Evolutionary conservation across 2,113 vertebrate genomes (phyloP), one percentile per base, ranked within the genome.

Genomic region (Dipodomys stephensi): DNA sequence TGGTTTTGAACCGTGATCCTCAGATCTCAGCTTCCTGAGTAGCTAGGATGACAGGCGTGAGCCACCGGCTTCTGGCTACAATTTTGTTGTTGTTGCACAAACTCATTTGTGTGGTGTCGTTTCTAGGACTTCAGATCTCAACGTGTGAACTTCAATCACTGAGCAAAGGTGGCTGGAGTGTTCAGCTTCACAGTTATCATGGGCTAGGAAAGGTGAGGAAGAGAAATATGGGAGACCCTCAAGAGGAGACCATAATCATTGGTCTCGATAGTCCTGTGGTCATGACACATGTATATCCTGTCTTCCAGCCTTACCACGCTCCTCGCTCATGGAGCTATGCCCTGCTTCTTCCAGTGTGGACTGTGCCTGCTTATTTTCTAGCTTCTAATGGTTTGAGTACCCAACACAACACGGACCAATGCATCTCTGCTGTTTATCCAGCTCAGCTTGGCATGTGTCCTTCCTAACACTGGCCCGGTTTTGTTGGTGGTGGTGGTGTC

Each of bases 141-240:
- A 2, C 28, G 25, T 77, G 22, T 16, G 23, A 91, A 30, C 67
- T 25, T 57, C 44, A 2, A 7, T 67, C 28, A 4, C 22, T 30
- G 62, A 49, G 30, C 25, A 25, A 46, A 44, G 39, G 23, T 44
- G 65, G 23, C 89, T 0, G 32, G 13, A 72, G 62, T 13, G 49
- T 32, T 64, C 32, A 22, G 39, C 32, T 46, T 16, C 30, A 39
- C 0, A 20, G 64, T 32, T 4, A 13, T 0, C 2, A 39, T 4
- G 19, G 16, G 1, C 32, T 18, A 30, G 39, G 30, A 25, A 6
- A 20, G 28, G 8, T 0, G 7, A 18, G 20, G 57, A 20, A 22
- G 18, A 13, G 8, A 2, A 20, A 57, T 35, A 6, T 25, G 20
- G 53, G 11, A 60, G 25, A 16, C 32, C 62, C 2, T 0, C 2